Base-by-base conservation (phyloP, 2,797 vertebrate species). In the Lacerta viridis region DNA sequence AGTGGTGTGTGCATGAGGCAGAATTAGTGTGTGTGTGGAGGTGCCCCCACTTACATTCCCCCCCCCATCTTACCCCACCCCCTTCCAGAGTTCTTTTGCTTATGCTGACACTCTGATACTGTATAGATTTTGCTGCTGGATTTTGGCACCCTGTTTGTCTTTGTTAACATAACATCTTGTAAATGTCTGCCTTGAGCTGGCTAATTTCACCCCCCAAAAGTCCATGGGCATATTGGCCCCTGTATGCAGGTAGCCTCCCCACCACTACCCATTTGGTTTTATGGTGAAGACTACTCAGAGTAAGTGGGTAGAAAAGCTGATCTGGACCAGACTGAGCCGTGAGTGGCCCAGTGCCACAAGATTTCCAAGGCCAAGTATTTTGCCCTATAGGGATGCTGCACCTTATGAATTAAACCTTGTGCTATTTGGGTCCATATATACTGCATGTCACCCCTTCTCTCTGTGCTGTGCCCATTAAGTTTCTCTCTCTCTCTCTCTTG, bases 381-480 rank as follows among this genome's bases (percentile, higher is more conserved):
- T 89, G 88, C 79, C 46, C 71, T 77, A 82, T 13, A 85, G 84
- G 71, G 92, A 93, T 95, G 95, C 95, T 96, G 92, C 94, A 94
- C 89, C 94, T 95, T 94, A 88, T 85, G 3, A 91, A 89, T 82
- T 74, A 55, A 86, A 77, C 85, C 72, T 90, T 93, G 61, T 36
- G 0, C 41, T 93, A 76, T 91, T 88, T 89, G 90, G 82, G 68
- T 86, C 64, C 80, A 79, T 91, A 9, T 0, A 88, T 88, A 66
- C 25, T 90, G 85, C 88, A 83, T 94, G 89, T 89, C 86, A 55
- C 84, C 72, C 72, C 61, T 75, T 77, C 43, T 72, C 75, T 66
- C 61, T 84, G 55, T 78, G 84, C 7, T 77, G 85, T 90, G 13
- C 86, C 78, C 69, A 77, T 61, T 82, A 46, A 43, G 29, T 13